These are phyloP conservation scores for Perithous albicinctus DNA, from an alignment of 2,888 invertebrate species.

Conservation along the genomic window DNA sequence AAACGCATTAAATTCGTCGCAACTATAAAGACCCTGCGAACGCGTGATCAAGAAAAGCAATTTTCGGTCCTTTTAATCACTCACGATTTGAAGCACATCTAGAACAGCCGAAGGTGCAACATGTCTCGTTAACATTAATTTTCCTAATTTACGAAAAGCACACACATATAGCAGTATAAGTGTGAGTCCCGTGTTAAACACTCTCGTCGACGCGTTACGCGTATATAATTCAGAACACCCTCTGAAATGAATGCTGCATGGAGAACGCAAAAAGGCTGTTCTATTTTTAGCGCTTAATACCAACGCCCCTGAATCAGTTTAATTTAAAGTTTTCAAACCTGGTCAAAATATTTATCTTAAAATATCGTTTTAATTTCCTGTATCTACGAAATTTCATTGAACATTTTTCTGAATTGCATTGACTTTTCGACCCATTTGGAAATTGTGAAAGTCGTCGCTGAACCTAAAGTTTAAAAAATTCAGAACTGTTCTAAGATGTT, in stretches of 20 bases:
- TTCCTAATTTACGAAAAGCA: constrained; percentile 47
- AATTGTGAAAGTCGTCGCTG: no score
- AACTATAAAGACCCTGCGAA: background rate
- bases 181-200: constrained; percentile 35
- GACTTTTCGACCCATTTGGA: no score
- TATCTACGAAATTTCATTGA: no score
- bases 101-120: background rate
- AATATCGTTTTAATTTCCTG: no score
- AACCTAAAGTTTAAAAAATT: no score
- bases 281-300: constrained; percentile 48
- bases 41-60: background rate
- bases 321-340: constrained; percentile 19
- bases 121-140: constrained; percentile 61
- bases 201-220: constrained; percentile 44
- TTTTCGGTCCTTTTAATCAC: background rate
- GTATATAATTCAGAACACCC: constrained; percentile 42
- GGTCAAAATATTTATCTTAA: background rate
- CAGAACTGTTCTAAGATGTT: no score
- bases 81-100: background rate
- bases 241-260: constrained; percentile 43
- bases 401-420: no score
- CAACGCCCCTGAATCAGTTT: background rate
- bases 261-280: constrained; percentile 11
- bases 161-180: constrained; percentile 25
- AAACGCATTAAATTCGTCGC: constrained; percentile 5